A percentile compares a stretch with the other conserved stretches of the same genome.
These are phyloP conservation scores for Lagria hirta DNA, from an alignment of 2,888 invertebrate genomes.

Conservation along the genomic window DNA sequence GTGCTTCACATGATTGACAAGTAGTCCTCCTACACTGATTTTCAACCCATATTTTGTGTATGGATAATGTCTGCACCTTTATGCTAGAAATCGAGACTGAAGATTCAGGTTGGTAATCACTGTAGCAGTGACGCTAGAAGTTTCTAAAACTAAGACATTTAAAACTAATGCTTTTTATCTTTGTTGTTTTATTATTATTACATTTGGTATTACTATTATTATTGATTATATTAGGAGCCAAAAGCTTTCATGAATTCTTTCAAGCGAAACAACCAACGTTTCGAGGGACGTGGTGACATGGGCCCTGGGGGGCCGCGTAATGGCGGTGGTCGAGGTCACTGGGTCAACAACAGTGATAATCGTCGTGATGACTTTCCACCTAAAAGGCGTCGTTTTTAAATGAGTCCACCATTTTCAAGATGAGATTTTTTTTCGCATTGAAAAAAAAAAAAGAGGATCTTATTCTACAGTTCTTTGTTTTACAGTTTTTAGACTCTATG, in stretches of 20 bases:
- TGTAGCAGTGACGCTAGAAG: no score
- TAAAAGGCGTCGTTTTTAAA: constrained; percentile 43
- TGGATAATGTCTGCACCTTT: no score
- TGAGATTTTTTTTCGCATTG: no score
- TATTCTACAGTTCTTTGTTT: no score
- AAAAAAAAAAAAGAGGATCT: no score
- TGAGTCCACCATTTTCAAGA: constrained; percentile 15
- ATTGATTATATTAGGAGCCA: constrained; percentile 39
- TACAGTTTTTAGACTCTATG: constrained; percentile 2
- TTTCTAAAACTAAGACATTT: no score
- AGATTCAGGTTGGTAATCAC: no score
- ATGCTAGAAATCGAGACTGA: no score
- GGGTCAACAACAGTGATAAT: constrained; percentile 46
- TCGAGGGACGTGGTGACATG: constrained; percentile 34
- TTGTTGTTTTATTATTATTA: constrained; percentile 3
- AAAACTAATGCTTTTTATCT: no score
- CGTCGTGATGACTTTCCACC: constrained; percentile 42
- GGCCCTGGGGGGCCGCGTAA: constrained; percentile 28
- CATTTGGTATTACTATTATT: constrained; percentile 7
- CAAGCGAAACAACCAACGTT: constrained; percentile 41
- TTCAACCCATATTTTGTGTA: no score
- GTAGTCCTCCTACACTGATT: no score
- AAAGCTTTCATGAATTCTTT: constrained; percentile 45
- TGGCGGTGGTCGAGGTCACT: constrained; percentile 38
- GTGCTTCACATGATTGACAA: no score